phyloP scores from a whole-genome alignment of 2,888 invertebrate genomes.

The Protodeltote pygarga region DNA sequence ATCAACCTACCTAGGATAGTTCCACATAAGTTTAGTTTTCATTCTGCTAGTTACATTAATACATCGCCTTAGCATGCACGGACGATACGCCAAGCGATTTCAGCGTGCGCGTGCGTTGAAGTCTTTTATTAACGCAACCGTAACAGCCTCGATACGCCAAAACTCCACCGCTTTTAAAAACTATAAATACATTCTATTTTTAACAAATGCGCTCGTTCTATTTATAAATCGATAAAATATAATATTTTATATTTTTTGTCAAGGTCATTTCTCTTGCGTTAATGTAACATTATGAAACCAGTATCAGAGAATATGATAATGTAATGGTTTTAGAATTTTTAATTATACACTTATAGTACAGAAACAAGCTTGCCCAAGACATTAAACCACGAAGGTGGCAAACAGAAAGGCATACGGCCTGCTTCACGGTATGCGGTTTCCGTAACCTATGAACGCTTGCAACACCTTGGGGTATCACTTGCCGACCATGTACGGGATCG shows the following conservation, averaged over 20 bases:
- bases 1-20: no score
- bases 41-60: conserved; percentile 3
- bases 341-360: not conserved
- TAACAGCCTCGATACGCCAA: conserved; percentile 5
- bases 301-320: conserved; percentile 23
- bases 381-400: no score
- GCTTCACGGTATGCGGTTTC: no score
- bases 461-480: no score
- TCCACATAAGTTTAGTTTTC: no score
- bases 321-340: conserved; percentile 10
- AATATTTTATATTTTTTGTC: conserved; percentile 1
- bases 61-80: conserved; percentile 10
- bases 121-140: conserved; percentile 51
- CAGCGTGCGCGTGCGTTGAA: conserved; percentile 59
- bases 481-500: no score
- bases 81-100: conserved; percentile 13
- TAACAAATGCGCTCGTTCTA: not conserved
- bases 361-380: conserved; percentile 14
- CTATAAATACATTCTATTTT: not conserved
- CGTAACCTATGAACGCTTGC: no score
- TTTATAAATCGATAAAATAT: conserved; percentile 11
- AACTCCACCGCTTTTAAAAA: conserved; percentile 3
- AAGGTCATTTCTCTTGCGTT: conserved; percentile 29
- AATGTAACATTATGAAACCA: conserved; percentile 33
- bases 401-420: no score